Percentiles rank a stretch among this genome's conserved stretches.
These are phyloP conservation scores for Micrasema longulum DNA, from an alignment of 1,140 invertebrate species.

Conservation along the genomic window DNA sequence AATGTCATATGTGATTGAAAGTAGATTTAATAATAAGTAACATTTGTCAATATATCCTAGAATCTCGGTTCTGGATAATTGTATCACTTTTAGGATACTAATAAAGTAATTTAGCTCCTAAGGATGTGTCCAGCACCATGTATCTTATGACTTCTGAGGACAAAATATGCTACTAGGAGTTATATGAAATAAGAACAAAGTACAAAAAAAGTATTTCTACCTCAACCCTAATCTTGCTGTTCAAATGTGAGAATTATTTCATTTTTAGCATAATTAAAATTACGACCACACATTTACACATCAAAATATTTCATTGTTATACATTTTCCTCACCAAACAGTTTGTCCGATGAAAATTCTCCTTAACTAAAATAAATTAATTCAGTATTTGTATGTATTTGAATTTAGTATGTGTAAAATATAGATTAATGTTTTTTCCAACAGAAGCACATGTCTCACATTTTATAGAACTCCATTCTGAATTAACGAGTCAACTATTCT, in stretches of 20 bases:
- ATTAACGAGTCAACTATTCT: not conserved
- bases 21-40: conserved; percentile 29
- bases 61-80: conserved; percentile 41
- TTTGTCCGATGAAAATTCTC: not conserved
- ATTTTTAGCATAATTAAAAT: conserved; percentile 42
- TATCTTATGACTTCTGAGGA: conserved; percentile 47
- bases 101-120: conserved; percentile 50
- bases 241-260: conserved; percentile 42
- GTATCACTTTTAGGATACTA: conserved; percentile 47
- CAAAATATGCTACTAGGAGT: conserved; percentile 38
- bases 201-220: conserved; percentile 54
- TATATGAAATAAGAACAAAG: conserved; percentile 54
- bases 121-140: conserved; percentile 47
- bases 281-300: conserved; percentile 16
- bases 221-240: conserved; percentile 53
- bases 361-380: not conserved
- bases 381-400: conserved; percentile 1
- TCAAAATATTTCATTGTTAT: not conserved
- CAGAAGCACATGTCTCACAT: conserved; percentile 10
- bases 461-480: conserved; percentile 17
- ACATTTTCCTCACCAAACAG: conserved; percentile 18
- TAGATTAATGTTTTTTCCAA: conserved; percentile 17
- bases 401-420: not conserved
- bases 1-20: conserved; percentile 20
- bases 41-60: conserved; percentile 29